Base-by-base conservation (phyloP, 2,888 invertebrate genomes). In the Acholoe squamosa region DNA sequence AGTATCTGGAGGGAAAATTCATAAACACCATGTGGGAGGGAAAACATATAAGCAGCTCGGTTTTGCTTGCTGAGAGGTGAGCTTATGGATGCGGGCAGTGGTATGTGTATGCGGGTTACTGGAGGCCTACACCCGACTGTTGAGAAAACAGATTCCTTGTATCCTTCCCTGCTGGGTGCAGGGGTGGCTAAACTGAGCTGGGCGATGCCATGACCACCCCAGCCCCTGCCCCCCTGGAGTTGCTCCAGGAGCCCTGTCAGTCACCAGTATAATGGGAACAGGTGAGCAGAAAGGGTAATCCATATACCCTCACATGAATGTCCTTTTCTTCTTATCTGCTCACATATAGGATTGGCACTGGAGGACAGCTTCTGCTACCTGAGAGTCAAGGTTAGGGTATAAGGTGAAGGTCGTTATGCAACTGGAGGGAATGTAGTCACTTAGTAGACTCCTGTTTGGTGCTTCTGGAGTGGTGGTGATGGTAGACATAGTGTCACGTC, bases 111-210 rank as follows among this genome's bases (percentile, higher is more conserved):
- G 25, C 16, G 28, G 25, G 76, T 25, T 28, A 76, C 28, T 16
- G 76, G 28, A 31, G 31, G 28, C 25, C 34, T 22, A 80, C 10
- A 22, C 80, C 33, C 43, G 19, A 43, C 34, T 43, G 80, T 80
- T 80, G 80, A 80, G 80, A 80, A 80, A 80, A 80, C 80, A 80
- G 80, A 80, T 80, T 80, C 80, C 80, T 7, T 80, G 80, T 80
- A 80, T 22, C 80, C 33, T 80, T 16, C 80, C 80, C 80, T n/a
- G 33, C 80, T 80, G 80, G 80, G 80, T 71, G 71, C 19, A 12
- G 80, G 12, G 80, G 80, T 43, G 19, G 14, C 80, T 22, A 16
- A 14, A 5, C 80, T 33, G 80, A 80, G 16, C 80, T 14, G 80
- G 80, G 80, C 16, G 80, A 80, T 80, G 80, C 80, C 80, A 34